These are phyloP conservation scores for Neopipo cinnamomea DNA, from an alignment of 2,113 vertebrate species.

Conservation along the genomic window DNA sequence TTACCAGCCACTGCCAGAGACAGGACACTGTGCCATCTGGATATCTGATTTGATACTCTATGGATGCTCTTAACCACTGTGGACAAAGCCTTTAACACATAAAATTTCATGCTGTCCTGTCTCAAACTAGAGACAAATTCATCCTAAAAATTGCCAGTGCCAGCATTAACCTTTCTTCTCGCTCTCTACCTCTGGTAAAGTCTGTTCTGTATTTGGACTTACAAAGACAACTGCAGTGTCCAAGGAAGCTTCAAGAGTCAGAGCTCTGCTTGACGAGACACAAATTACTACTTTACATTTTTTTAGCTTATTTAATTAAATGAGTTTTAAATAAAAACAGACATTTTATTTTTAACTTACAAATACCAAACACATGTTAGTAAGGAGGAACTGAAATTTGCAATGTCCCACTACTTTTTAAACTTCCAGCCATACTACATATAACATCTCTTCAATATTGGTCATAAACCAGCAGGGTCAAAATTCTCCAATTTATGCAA, in stretches of 20 bases:
- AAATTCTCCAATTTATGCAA: background rate
- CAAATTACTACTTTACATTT: background rate
- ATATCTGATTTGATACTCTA: background rate
- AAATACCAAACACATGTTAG: background rate
- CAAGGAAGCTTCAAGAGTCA: background rate
- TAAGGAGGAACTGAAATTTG: background rate
- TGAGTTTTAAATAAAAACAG: background rate
- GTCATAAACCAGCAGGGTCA: background rate
- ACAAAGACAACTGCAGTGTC: background rate
- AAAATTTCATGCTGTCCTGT: background rate
- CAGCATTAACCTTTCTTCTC: background rate
- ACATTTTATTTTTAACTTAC: background rate
- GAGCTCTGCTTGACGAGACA: background rate
- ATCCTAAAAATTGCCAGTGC: background rate
- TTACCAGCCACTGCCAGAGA: background rate
- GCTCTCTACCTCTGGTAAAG: background rate
- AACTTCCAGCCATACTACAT: background rate
- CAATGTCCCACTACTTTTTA: background rate
- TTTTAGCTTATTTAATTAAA: background rate
- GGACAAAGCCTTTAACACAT: background rate
- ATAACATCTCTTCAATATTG: background rate
- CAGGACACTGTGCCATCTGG: background rate
- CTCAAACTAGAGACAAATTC: background rate
- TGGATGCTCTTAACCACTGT: background rate
- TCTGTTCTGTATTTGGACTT: background rate